Evolutionary conservation across 1,140 invertebrate genomes (phyloP).

Genomic region (Drosophila oshimai): DNA sequence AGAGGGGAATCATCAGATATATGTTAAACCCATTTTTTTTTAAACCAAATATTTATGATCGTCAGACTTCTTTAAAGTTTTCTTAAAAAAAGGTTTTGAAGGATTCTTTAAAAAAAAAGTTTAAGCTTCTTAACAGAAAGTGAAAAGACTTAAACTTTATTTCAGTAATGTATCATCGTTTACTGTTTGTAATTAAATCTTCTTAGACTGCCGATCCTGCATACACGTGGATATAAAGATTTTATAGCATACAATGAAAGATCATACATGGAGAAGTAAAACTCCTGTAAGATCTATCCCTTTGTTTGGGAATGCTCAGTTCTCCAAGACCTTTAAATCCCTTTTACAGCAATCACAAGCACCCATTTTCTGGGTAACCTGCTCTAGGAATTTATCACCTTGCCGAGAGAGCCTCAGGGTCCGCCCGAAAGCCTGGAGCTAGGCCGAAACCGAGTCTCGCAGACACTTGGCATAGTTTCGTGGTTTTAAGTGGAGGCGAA

Average conservation of each 20-base stretch:
- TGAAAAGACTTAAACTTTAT: too few species aligned
- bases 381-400: conserved; percentile 36
- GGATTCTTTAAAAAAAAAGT: too few species aligned
- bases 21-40: too few species aligned
- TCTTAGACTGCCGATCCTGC: too few species aligned
- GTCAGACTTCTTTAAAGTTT: too few species aligned
- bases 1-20: too few species aligned
- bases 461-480: conserved; percentile 80
- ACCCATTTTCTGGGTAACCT: conserved; percentile 2
- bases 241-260: not conserved
- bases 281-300: not conserved
- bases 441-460: conserved; percentile 25
- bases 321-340: not conserved
- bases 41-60: too few species aligned
- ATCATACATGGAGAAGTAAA: conserved; percentile 6
- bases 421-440: not conserved
- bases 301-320: not conserved
- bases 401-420: conserved; percentile 4
- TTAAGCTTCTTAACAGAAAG: too few species aligned
- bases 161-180: too few species aligned
- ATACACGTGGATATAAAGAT: not conserved
- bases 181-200: too few species aligned
- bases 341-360: not conserved
- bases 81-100: too few species aligned
- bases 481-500: not conserved